A percentile compares a stretch with the other conserved stretches of the same genome.
phyloP scores from a whole-genome alignment of 2,797 vertebrate species.

The Anolis apletophallus region DNA sequence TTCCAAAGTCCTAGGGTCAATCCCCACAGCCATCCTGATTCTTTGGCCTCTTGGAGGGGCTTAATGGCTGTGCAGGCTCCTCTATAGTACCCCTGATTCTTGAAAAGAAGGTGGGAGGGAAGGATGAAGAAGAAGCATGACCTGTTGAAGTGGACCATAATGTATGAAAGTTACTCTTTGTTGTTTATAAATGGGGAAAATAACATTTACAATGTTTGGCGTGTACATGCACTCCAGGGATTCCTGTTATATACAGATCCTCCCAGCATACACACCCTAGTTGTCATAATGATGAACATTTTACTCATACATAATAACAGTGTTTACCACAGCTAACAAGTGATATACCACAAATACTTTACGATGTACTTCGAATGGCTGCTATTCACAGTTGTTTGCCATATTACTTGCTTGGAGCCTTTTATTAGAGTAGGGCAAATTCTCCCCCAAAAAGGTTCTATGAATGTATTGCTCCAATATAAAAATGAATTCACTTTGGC shows the following conservation, averaged over 20 bases:
- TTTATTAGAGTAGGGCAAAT: conserved; percentile 59
- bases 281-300: conserved; percentile 2
- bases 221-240: background rate
- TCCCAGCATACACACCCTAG: background rate
- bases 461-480: conserved; percentile 73
- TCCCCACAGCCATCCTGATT: too few relatives aligned
- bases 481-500: conserved; percentile 73
- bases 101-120: too few relatives aligned
- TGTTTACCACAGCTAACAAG: background rate
- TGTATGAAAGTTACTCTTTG: background rate
- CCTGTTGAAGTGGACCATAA: background rate
- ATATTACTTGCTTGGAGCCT: conserved; percentile 47
- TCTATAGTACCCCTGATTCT: too few relatives aligned
- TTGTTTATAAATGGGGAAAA: background rate
- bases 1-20: too few relatives aligned
- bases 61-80: too few relatives aligned
- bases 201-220: background rate
- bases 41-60: too few relatives aligned
- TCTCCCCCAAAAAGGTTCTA: conserved; percentile 53
- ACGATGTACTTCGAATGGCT: conserved; percentile 15
- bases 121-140: too few relatives aligned
- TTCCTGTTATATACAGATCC: background rate
- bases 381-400: conserved; percentile 12
- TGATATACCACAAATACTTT: background rate
- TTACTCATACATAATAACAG: conserved; percentile 13